These are phyloP conservation scores for Tetragnatha montana DNA, from an alignment of 2,888 invertebrate species.

Conservation along the genomic window DNA sequence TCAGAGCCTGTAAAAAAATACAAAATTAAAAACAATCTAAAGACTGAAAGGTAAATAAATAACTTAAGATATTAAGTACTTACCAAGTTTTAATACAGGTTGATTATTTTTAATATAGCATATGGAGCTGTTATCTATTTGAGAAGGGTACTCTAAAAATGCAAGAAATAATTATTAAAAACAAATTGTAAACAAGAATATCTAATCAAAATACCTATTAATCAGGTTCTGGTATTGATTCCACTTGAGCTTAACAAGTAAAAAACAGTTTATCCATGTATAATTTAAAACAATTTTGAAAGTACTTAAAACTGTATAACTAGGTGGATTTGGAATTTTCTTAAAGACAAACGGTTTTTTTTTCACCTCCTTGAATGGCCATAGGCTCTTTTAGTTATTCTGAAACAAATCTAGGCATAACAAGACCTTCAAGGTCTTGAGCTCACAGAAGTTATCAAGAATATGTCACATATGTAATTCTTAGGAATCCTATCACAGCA, in stretches of 20 bases:
- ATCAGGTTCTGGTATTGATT: too few species aligned
- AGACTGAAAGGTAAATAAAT: background rate
- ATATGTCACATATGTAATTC: too few species aligned
- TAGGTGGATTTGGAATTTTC: too few species aligned
- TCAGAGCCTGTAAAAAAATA: conserved; percentile 78
- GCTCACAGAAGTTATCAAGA: too few species aligned
- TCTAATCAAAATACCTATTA: background rate
- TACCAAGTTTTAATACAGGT: conserved; percentile 73
- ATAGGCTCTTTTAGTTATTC: too few species aligned
- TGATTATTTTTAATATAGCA: conserved; percentile 76
- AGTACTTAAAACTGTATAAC: too few species aligned
- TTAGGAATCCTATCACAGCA: too few species aligned
- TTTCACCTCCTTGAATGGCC: background rate
- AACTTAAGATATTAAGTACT: conserved; percentile 22
- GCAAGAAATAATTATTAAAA: background rate
- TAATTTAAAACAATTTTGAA: too few species aligned
- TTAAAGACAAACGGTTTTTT: too few species aligned
- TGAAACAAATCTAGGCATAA: too few species aligned
- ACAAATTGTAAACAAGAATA: too few species aligned
- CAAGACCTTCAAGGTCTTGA: too few species aligned
- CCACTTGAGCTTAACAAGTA: background rate
- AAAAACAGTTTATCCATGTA: background rate
- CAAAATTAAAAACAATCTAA: background rate
- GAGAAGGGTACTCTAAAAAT: conserved; percentile 85
- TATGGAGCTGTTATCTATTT: conserved; percentile 89